phyloP scores from a whole-genome alignment of 64 coral and sea anemone genomes.

The Anthopleura sola region DNA sequence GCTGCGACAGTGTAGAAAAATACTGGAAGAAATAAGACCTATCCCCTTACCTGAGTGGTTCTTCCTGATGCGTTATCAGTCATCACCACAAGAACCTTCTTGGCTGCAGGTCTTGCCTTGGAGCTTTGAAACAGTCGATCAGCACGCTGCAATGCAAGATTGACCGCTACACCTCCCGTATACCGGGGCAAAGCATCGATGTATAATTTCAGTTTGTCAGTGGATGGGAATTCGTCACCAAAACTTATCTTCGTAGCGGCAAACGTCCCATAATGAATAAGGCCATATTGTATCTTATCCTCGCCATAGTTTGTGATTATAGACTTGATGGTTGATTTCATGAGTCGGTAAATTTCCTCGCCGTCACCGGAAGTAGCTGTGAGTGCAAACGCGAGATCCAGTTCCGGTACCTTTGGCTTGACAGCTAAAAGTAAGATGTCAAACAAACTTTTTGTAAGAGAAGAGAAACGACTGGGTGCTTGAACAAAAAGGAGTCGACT shows the following conservation, averaged over 20 bases:
- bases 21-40: too few relatives aligned
- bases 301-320: slow-evolving; percentile 59
- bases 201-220: slow-evolving; percentile 26
- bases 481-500: too few relatives aligned
- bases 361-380: slow-evolving; percentile 63
- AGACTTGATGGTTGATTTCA: slow-evolving; percentile 63
- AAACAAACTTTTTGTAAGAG: not conserved
- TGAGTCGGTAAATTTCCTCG: slow-evolving; percentile 29
- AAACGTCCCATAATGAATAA: slow-evolving; percentile 59
- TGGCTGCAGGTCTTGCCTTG: slow-evolving; percentile 34
- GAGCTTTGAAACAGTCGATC: slow-evolving; percentile 50
- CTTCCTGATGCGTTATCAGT: slow-evolving; percentile 65
- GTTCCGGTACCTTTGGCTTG: slow-evolving; percentile 9
- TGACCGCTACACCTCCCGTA: slow-evolving; percentile 41
- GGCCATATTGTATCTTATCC: slow-evolving; percentile 45
- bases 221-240: slow-evolving; percentile 44
- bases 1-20: too few relatives aligned
- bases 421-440: not conserved
- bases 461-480: not conserved
- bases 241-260: slow-evolving; percentile 52
- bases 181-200: slow-evolving; percentile 46
- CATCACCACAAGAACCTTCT: slow-evolving; percentile 67
- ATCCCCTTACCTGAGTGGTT: slow-evolving; percentile 30
- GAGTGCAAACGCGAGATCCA: slow-evolving; percentile 65
- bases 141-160: slow-evolving; percentile 51